Conservation (phyloP, 2,888 invertebrate genomes). For the Sthenelais limicola region DNA sequence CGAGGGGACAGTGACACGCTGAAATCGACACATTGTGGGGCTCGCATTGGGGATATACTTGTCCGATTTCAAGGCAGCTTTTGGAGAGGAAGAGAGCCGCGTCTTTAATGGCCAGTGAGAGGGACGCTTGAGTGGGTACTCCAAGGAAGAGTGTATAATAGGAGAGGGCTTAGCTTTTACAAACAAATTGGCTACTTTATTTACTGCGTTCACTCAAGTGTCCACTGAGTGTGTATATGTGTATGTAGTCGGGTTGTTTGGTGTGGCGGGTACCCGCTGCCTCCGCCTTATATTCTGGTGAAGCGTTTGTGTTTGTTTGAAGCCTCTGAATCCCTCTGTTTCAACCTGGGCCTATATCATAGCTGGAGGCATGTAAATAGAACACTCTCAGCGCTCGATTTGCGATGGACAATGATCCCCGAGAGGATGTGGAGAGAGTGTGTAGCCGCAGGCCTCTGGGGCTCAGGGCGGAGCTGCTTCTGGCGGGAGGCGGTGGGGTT, state of each 20-base stretch:
- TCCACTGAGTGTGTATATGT: neutral
- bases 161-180: neutral
- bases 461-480: neutral
- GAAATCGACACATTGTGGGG: too few species aligned
- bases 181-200: conserved; percentile 34
- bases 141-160: neutral
- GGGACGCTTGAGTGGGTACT: too few species aligned
- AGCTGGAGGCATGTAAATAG: too few species aligned
- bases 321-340: too few species aligned
- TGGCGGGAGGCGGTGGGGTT: neutral
- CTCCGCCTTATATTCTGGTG: too few species aligned
- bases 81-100: too few species aligned
- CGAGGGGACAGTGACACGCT: too few species aligned
- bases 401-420: neutral
- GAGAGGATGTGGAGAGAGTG: neutral
- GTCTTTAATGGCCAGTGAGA: conserved; percentile 17
- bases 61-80: conserved; percentile 16
- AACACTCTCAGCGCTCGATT: too few species aligned
- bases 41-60: too few species aligned
- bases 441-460: neutral
- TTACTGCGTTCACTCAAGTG: conserved; percentile 24
- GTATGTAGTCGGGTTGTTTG: neutral
- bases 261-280: neutral
- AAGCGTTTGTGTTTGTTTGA: too few species aligned
- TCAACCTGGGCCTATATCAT: too few species aligned